Percentiles rank a stretch among this genome's conserved stretches.
These are phyloP conservation scores for Apodemia duryi DNA, from an alignment of 2,888 invertebrate genomes.

Conservation along the genomic window DNA sequence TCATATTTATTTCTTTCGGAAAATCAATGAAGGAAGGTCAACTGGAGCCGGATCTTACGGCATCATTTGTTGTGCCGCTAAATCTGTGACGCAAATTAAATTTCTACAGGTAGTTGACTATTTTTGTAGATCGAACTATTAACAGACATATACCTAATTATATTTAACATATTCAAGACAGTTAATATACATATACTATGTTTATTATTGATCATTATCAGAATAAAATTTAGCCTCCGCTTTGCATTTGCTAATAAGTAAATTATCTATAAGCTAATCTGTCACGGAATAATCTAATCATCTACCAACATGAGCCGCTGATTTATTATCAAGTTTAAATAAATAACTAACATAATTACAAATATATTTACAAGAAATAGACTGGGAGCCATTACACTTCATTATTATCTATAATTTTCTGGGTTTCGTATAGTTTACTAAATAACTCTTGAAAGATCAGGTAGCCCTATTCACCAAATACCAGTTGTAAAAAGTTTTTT, in stretches of 20 bases:
- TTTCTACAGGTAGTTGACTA: too few relatives aligned
- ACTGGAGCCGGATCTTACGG: too few relatives aligned
- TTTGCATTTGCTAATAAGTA: conserved; percentile 19
- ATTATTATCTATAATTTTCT: neutral
- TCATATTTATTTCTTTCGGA: too few relatives aligned
- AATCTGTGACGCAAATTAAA: too few relatives aligned
- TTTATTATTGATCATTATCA: neutral
- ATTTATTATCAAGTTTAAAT: conserved; percentile 44
- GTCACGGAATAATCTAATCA: conserved; percentile 49
- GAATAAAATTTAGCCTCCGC: neutral
- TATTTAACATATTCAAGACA: too few relatives aligned
- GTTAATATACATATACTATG: too few relatives aligned
- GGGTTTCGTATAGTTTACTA: neutral
- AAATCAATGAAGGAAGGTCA: too few relatives aligned
- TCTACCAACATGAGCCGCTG: conserved; percentile 4
- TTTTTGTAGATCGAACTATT: too few relatives aligned
- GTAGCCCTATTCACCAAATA: neutral
- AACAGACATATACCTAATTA: too few relatives aligned
- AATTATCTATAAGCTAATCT: conserved; percentile 32
- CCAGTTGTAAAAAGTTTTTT: too few relatives aligned
- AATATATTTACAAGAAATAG: conserved; percentile 48
- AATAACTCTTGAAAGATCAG: neutral
- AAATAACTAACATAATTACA: conserved; percentile 61
- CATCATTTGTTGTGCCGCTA: too few relatives aligned
- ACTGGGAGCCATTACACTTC: neutral